These are phyloP conservation scores for Drosophila kambysellisi DNA, from an alignment of 2,888 invertebrate genomes.

Conservation along the genomic window DNA sequence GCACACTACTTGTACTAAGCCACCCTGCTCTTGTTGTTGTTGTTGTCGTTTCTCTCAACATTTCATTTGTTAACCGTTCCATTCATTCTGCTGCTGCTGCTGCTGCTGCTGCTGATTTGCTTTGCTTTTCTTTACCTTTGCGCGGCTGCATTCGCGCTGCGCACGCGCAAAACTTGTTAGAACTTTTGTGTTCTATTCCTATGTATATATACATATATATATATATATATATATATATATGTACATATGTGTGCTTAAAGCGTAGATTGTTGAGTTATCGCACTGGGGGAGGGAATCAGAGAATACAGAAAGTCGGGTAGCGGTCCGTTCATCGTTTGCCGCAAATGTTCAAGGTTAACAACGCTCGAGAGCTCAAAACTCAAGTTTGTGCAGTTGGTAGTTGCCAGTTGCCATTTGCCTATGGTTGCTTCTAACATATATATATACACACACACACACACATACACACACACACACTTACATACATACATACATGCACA, in stretches of 20 bases:
- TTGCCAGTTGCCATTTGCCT: conserved; percentile 32
- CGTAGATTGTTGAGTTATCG: neutral
- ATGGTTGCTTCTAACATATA: neutral
- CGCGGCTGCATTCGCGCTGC: conserved; percentile 59
- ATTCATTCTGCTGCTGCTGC: too few species aligned
- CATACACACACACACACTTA: fast-evolving
- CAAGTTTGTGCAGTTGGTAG: conserved; percentile 46
- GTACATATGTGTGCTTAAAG: neutral
- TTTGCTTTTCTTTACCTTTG: conserved; percentile 39
- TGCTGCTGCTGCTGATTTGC: conserved; percentile 22
- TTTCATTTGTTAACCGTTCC: conserved; percentile 39
- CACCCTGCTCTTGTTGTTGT: conserved; percentile 41
- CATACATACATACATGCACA: neutral
- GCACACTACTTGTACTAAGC: conserved; percentile 31
- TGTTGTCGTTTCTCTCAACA: conserved; percentile 28
- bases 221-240: neutral
- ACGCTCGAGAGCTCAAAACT: conserved; percentile 37
- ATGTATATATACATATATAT: conserved; percentile 11
- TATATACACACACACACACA: neutral
- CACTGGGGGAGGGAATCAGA: conserved; percentile 11
- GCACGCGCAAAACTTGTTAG: conserved; percentile 73
- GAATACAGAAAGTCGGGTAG: conserved; percentile 40
- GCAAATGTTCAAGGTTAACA: conserved; percentile 65
- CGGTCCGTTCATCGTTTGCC: conserved; percentile 34
- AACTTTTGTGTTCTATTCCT: conserved; percentile 56